Evolutionary conservation across 2,113 vertebrate genomes (phyloP).

Genomic region (Stictonetta naevosa): DNA sequence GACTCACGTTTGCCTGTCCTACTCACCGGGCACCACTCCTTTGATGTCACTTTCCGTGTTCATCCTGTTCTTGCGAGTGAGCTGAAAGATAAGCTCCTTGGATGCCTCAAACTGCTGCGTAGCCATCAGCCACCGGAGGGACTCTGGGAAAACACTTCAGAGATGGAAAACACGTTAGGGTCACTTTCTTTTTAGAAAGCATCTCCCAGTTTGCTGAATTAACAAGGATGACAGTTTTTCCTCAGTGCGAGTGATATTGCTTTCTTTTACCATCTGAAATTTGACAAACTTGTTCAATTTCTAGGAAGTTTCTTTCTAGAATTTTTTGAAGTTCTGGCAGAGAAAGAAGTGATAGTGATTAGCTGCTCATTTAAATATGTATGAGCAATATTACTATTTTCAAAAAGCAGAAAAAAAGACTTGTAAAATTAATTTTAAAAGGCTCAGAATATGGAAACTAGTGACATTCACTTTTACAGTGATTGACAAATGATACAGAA

Average conservation of each 20-base stretch:
- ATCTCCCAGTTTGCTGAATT: neutral
- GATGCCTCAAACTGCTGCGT: slow-evolving; percentile 92
- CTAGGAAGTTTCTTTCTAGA: no score
- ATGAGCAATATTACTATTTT: neutral
- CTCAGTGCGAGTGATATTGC: neutral
- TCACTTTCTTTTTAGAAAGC: neutral
- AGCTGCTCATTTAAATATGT: neutral
- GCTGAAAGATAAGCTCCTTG: slow-evolving; percentile 88
- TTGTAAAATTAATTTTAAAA: neutral
- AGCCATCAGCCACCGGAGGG: slow-evolving; percentile 95
- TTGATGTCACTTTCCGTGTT: slow-evolving; percentile 84
- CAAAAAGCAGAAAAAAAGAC: neutral
- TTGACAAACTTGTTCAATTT: neutral
- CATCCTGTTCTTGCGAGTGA: slow-evolving; percentile 87
- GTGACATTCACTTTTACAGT: neutral
- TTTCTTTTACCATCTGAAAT: neutral
- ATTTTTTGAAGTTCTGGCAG: neutral
- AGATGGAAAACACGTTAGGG: slow-evolving; percentile 5
- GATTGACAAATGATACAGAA: neutral
- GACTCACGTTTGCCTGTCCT: no score
- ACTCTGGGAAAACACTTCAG: slow-evolving; percentile 94
- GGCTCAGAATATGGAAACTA: neutral
- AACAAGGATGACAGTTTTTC: neutral
- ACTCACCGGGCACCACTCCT: slow-evolving; percentile 88
- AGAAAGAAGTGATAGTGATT: neutral